Conservation (phyloP, 2,797 vertebrate species). For the Rhinatrema bivittatum region DNA sequence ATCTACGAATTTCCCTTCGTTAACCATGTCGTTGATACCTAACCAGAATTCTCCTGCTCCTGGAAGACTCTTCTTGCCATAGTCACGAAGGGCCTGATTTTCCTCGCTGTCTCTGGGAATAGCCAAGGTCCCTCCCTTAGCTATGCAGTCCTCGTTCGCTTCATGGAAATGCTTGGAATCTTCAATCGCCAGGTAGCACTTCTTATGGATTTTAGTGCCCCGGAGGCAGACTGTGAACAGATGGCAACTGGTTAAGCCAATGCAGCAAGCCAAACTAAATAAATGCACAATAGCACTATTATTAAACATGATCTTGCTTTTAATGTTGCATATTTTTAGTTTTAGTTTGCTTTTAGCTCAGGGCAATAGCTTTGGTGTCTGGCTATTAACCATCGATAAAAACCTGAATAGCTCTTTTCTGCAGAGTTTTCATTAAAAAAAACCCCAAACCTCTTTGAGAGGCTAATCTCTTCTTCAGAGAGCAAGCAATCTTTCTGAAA, state of each 20-base stretch:
- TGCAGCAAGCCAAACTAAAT: background rate
- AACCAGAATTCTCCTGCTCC: slow-evolving; percentile 82
- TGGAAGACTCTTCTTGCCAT: slow-evolving; percentile 70
- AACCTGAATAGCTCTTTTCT: no score
- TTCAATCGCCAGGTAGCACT: slow-evolving; percentile 84
- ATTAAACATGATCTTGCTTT: no score
- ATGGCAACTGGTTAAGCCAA: background rate
- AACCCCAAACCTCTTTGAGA: no score
- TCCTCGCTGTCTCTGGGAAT: slow-evolving; percentile 74
- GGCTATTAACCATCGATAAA: no score
- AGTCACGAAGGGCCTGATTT: slow-evolving; percentile 75
- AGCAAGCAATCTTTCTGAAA: no score
- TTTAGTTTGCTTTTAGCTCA: no score
- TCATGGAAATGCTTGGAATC: slow-evolving; percentile 83
- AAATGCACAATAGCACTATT: no score
- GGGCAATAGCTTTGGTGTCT: no score
- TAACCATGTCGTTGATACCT: slow-evolving; percentile 84
- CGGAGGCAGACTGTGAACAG: slow-evolving; percentile 85
- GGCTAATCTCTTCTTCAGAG: no score
- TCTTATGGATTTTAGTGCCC: slow-evolving; percentile 84
- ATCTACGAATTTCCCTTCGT: slow-evolving; percentile 88
- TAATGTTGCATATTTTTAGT: no score
- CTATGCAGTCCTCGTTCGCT: slow-evolving; percentile 92
- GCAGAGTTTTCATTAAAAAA: no score
- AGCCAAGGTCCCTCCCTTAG: slow-evolving; percentile 85